Evolutionary conservation across 2,797 vertebrate species (phyloP).

Genomic region (Staurois parvus): DNA sequence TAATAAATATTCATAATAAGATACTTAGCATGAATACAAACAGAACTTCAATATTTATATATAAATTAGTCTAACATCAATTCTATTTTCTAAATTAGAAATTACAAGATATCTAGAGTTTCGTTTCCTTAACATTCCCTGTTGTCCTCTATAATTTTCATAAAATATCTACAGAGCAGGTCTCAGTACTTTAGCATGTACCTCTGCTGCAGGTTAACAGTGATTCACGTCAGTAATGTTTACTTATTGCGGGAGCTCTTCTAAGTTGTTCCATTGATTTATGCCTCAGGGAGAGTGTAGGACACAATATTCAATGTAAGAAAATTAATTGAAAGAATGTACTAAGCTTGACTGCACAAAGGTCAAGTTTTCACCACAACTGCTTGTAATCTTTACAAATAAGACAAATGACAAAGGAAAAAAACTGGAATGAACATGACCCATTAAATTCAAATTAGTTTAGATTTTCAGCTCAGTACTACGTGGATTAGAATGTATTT

Average conservation of each 20-base stretch:
- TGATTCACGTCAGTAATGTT: constrained; percentile 52
- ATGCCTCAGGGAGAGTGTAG: constrained; percentile 58
- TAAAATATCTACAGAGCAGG: neutral
- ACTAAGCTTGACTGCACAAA: constrained; percentile 60
- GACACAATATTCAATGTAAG: constrained; percentile 62
- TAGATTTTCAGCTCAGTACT: constrained; percentile 48
- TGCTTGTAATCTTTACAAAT: constrained; percentile 61
- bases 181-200: constrained; percentile 32
- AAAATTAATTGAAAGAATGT: constrained; percentile 62
- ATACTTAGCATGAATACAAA: no score
- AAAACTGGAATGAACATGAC: constrained; percentile 54
- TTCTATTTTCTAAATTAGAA: no score
- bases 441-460: constrained; percentile 62
- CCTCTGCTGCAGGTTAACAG: constrained; percentile 18
- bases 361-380: constrained; percentile 60
- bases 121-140: no score
- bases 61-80: no score
- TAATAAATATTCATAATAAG: no score
- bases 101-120: no score
- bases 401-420: constrained; percentile 59
- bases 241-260: constrained; percentile 51
- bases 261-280: constrained; percentile 58
- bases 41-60: no score
- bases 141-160: no score
- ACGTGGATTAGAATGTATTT: constrained; percentile 51